phyloP scores from a whole-genome alignment of 2,113 vertebrate species.

The Pitta sordida region DNA sequence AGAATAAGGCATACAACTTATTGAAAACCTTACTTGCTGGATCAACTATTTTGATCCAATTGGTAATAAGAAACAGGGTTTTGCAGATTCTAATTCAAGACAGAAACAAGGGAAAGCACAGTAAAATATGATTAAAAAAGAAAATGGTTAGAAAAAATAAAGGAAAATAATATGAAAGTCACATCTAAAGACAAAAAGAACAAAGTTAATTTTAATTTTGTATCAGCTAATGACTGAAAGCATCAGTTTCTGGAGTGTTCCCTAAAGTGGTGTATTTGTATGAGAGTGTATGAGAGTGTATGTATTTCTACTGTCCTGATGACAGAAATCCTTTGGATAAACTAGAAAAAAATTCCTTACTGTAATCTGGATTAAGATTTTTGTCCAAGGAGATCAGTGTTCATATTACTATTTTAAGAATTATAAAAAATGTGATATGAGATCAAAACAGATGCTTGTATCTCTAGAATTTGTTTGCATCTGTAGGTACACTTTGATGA shows the following conservation, averaged over 20 bases:
- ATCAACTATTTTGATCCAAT: background rate
- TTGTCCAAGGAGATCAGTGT: background rate
- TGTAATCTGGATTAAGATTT: background rate
- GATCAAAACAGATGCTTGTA: background rate
- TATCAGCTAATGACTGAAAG: background rate
- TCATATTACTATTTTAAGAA: background rate
- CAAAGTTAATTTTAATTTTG: background rate
- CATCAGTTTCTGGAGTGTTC: background rate
- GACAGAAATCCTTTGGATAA: background rate
- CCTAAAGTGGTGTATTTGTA: background rate
- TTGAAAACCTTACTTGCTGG: background rate
- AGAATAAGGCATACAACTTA: background rate
- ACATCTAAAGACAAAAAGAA: background rate
- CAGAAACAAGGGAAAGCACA: background rate
- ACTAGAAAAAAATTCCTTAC: background rate
- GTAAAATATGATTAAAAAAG: background rate
- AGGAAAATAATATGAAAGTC: background rate
- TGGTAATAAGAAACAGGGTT: background rate
- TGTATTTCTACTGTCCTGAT: background rate
- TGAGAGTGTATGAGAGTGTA: too few species aligned
- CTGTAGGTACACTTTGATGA: background rate
- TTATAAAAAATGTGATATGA: background rate
- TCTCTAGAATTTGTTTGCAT: background rate
- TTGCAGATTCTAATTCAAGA: background rate
- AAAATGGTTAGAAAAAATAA: background rate